phyloP scores from a whole-genome alignment of 2,797 vertebrate genomes.

The Enteromius argenteus region DNA sequence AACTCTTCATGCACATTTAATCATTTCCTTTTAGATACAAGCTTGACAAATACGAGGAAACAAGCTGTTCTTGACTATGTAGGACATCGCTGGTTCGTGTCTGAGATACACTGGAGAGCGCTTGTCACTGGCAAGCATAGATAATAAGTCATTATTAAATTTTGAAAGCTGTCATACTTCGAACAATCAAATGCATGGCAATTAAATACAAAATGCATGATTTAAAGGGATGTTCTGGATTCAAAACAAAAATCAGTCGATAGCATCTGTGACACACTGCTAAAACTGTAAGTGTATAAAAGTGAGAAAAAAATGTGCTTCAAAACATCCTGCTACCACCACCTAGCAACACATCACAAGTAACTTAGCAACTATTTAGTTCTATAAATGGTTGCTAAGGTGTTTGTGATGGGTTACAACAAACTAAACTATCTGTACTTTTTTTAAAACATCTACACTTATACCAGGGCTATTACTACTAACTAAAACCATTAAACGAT shows the following conservation, averaged over 20 bases:
- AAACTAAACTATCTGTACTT: not conserved
- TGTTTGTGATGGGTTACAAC: too few species aligned
- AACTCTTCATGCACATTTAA: slow-evolving; percentile 32
- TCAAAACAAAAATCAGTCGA: not conserved
- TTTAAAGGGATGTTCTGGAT: not conserved
- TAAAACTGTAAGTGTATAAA: not conserved
- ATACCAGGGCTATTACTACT: not conserved
- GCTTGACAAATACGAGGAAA: slow-evolving; percentile 19
- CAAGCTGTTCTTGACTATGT: slow-evolving; percentile 27
- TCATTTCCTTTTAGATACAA: slow-evolving; percentile 1
- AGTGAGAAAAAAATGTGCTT: not conserved
- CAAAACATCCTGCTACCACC: not conserved
- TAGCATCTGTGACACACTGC: not conserved
- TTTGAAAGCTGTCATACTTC: slow-evolving; percentile 3
- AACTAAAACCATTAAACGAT: not conserved
- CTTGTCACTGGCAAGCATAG: not conserved
- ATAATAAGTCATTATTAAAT: not conserved
- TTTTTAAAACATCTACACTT: not conserved
- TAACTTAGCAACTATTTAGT: not conserved
- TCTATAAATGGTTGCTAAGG: too few species aligned
- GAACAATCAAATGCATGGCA: not conserved
- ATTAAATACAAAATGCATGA: not conserved
- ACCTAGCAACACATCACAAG: not conserved
- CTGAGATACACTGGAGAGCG: not conserved
- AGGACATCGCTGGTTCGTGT: not conserved